These are phyloP conservation scores for Acutogordius australiensis DNA, from an alignment of 2,888 invertebrate genomes.

Conservation along the genomic window DNA sequence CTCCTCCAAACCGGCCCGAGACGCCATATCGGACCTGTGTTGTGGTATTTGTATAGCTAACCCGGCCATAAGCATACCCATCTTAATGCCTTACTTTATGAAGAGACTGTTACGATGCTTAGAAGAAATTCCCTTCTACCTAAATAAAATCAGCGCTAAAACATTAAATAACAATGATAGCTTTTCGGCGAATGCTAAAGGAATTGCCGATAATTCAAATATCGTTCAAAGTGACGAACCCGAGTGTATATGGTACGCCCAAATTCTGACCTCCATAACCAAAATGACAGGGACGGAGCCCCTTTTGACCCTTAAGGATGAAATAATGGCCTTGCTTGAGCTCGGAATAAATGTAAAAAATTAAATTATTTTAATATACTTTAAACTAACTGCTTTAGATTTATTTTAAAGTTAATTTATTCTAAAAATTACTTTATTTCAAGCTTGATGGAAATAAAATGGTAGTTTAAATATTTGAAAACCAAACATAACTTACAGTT, in stretches of 20 bases:
- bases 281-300: background rate
- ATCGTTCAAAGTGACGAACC: background rate
- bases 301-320: background rate
- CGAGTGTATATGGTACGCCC: background rate
- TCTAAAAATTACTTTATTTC: too few species aligned
- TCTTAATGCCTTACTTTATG: background rate
- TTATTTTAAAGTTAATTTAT: too few species aligned
- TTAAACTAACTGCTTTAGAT: too few species aligned
- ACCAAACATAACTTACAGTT: too few species aligned
- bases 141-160: background rate
- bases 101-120: background rate
- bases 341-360: too few species aligned
- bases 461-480: too few species aligned
- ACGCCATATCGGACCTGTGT: background rate
- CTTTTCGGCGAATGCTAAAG: too few species aligned
- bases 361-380: too few species aligned
- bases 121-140: background rate
- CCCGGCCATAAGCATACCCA: background rate
- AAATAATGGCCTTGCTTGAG: too few species aligned
- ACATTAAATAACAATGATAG: too few species aligned
- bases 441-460: too few species aligned
- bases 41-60: background rate
- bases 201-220: too few species aligned
- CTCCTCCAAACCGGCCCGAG: constrained; percentile 1
- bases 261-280: background rate